Percentiles rank a stretch among this genome's conserved stretches.
Evolutionary conservation across 2,797 vertebrate species (phyloP).

Genomic region (Pangasius macronema): DNA sequence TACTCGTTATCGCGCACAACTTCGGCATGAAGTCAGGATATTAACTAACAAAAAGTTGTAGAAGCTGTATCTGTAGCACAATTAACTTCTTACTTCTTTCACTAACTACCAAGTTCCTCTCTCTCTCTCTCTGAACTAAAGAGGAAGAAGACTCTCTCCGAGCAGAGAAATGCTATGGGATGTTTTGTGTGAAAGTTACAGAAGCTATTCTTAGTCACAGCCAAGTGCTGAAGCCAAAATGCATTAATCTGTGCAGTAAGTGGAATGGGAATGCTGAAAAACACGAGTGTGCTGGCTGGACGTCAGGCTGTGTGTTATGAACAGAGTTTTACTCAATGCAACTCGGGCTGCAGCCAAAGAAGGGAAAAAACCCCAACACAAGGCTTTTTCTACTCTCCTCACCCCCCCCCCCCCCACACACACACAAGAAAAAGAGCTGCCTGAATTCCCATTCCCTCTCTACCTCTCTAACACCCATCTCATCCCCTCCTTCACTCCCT

Average conservation of each 20-base stretch:
- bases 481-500: background rate
- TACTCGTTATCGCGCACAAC: background rate
- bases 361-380: constrained; percentile 6
- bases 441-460: background rate
- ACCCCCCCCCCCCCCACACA: background rate
- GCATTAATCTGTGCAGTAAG: constrained; percentile 15
- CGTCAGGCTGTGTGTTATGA: constrained; percentile 38
- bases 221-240: background rate
- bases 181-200: background rate
- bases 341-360: constrained; percentile 52
- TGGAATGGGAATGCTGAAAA: background rate
- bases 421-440: background rate
- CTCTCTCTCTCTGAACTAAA: background rate
- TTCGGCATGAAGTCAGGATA: background rate
- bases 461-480: background rate
- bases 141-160: background rate
- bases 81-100: background rate
- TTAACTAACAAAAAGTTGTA: background rate
- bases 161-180: background rate
- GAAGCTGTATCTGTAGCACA: background rate
- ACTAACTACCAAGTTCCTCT: background rate
- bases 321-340: constrained; percentile 54
- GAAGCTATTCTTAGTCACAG: constrained; percentile 7
- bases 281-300: background rate
- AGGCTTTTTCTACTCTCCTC: constrained; percentile 44